Conservation (phyloP, 2,797 vertebrate species). For the Spinus olivaceus region DNA sequence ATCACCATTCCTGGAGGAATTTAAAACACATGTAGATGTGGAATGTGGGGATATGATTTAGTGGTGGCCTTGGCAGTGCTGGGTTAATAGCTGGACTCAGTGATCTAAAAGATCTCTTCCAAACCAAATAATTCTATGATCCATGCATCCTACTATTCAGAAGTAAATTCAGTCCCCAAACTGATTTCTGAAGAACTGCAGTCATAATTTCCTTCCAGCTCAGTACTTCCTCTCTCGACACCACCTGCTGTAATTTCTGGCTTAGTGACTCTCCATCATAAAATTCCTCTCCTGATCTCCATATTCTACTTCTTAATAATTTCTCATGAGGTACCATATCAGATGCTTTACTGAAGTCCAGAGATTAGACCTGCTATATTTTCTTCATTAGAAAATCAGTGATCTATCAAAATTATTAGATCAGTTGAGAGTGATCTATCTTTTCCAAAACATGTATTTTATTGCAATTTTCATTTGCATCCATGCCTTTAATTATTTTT, state of each 20-base stretch:
- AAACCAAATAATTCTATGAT: neutral
- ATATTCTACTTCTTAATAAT: neutral
- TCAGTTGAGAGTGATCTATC: neutral
- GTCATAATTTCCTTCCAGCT: neutral
- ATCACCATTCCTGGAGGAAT: neutral
- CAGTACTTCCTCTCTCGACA: neutral
- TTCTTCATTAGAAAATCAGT: constrained; percentile 37
- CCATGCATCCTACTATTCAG: neutral
- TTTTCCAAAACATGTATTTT: neutral
- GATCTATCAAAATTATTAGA: neutral
- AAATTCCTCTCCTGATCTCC: constrained; percentile 8
- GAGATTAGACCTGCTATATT: constrained; percentile 22
- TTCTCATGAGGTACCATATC: neutral
- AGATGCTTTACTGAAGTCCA: constrained; percentile 29
- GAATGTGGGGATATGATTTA: neutral
- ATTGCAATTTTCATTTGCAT: neutral
- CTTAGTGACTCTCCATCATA: neutral
- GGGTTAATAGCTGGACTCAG: neutral
- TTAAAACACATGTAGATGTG: neutral
- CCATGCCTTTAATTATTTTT: constrained; percentile 3
- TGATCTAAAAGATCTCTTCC: neutral
- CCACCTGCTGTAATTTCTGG: neutral
- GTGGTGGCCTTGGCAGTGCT: neutral
- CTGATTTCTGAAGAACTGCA: neutral
- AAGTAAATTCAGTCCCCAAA: neutral